Conservation (phyloP, 2,113 vertebrate genomes). For the Tetrao urogallus region DNA sequence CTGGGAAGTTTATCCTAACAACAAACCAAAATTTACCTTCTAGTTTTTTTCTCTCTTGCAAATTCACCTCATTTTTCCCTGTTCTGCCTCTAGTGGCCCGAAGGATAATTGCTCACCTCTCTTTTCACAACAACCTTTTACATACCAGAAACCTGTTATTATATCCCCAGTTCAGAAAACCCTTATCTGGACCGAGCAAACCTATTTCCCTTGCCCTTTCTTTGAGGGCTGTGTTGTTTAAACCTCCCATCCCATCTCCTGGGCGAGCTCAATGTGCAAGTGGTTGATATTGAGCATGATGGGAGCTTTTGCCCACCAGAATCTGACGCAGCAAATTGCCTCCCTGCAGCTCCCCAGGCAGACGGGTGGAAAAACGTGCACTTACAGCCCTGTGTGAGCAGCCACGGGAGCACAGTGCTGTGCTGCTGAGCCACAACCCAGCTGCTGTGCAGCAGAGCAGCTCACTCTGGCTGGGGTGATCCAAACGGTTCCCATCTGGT, state of each 20-base stretch:
- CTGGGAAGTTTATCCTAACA: neutral
- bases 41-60: neutral
- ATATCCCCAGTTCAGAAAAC: neutral
- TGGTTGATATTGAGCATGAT: neutral
- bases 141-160: neutral
- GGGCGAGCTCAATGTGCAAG: fast-evolving
- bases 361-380: neutral
- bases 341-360: neutral
- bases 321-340: neutral
- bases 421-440: neutral
- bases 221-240: neutral
- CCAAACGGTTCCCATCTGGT: too few species aligned
- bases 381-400: fast-evolving
- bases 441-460: fast-evolving
- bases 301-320: neutral
- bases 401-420: fast-evolving
- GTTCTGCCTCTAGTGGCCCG: neutral
- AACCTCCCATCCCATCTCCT: neutral
- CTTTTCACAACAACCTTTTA: neutral
- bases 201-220: neutral
- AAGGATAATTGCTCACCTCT: neutral
- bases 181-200: neutral
- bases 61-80: neutral
- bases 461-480: neutral
- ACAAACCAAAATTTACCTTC: neutral